These are phyloP conservation scores for Ornithoptera alexandrae DNA, from an alignment of 2,888 invertebrate species.

Conservation along the genomic window DNA sequence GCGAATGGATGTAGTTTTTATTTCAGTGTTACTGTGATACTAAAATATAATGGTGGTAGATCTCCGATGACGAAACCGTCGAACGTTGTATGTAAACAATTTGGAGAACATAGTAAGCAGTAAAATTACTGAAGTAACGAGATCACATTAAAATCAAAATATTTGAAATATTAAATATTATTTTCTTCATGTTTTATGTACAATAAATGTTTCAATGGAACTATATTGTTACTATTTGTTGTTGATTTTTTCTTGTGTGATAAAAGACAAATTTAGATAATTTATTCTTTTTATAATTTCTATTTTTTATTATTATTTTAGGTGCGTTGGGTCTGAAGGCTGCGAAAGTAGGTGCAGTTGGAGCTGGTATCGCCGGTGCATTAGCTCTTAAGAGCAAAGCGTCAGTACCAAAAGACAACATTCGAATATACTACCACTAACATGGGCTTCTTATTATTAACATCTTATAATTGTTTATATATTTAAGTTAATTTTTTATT, in stretches of 20 bases:
- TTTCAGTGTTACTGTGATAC: not conserved
- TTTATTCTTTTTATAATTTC: not conserved
- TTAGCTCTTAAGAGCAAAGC: slow-evolving; percentile 61
- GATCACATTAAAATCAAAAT: too few relatives aligned
- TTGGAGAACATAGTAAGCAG: too few relatives aligned
- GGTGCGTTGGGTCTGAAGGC: slow-evolving; percentile 61
- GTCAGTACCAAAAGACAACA: slow-evolving; percentile 38
- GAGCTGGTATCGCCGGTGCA: slow-evolving; percentile 61
- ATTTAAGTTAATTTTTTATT: not conserved
- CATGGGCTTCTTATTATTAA: slow-evolving; percentile 28
- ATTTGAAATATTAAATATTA: too few relatives aligned
- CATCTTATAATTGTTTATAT: slow-evolving; percentile 14
- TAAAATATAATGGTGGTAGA: too few relatives aligned
- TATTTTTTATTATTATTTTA: slow-evolving; percentile 23
- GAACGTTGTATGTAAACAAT: not conserved
- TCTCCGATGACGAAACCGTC: not conserved
- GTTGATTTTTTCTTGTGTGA: too few relatives aligned
- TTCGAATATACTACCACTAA: slow-evolving; percentile 32
- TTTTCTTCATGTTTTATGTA: too few relatives aligned
- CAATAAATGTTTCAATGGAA: too few relatives aligned
- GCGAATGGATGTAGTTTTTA: not conserved
- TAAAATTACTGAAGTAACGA: too few relatives aligned
- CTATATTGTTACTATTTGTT: too few relatives aligned
- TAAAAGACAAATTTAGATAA: too few relatives aligned
- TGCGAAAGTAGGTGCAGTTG: slow-evolving; percentile 65